A percentile compares a stretch with the other conserved stretches of the same genome.
These are phyloP conservation scores for Meles meles DNA, from an alignment of 2,113 vertebrate species.

Conservation along the genomic window DNA sequence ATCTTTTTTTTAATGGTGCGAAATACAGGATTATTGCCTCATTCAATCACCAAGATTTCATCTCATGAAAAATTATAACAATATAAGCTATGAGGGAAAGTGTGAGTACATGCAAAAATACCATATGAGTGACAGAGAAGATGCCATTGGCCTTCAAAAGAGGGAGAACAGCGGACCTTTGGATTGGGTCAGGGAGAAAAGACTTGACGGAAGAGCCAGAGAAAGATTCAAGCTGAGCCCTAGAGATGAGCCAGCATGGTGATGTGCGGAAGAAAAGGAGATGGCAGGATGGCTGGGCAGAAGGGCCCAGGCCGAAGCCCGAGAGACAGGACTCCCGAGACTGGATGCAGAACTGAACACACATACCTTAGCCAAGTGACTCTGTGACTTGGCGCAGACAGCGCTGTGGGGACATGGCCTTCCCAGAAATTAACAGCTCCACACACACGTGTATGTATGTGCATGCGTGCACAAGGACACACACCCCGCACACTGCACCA, in stretches of 20 bases:
- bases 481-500: not conserved
- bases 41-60: not conserved
- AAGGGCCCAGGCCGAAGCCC: not conserved
- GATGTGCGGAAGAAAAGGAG: not conserved
- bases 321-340: not conserved
- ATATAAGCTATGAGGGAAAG: not conserved
- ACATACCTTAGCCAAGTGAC: not conserved
- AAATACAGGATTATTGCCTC: not conserved
- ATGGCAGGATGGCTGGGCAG: not conserved
- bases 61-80: not conserved
- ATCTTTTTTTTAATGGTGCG: not conserved
- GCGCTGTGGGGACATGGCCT: not conserved
- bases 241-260: not conserved
- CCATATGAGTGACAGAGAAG: not conserved
- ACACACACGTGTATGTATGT: rapidly evolving
- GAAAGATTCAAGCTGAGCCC: not conserved
- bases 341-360: not conserved
- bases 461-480: rapidly evolving
- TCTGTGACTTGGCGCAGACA: not conserved
- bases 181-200: not conserved
- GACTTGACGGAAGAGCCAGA: not conserved
- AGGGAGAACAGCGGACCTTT: not conserved
- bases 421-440: not conserved
- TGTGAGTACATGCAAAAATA: no score
- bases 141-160: not conserved